Evolutionary conservation across 2,797 vertebrate genomes (phyloP).

Genomic region (Bovichtus diacanthus): DNA sequence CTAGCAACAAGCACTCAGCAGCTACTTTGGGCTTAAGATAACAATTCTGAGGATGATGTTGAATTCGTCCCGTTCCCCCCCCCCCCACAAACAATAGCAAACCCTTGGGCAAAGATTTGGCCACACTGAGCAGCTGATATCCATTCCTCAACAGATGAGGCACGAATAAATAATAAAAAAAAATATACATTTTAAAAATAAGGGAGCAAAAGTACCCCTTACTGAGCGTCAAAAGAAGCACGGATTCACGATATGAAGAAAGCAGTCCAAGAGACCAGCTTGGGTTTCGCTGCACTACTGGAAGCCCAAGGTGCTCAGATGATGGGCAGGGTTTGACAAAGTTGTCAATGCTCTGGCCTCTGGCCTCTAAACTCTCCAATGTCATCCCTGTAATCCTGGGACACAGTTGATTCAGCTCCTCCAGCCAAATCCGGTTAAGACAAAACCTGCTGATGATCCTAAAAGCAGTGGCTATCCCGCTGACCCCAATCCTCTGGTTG

Average conservation of each 20-base stretch:
- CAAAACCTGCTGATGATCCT: conserved; percentile 90
- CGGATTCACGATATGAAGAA: conserved; percentile 43
- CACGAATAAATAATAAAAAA: neutral
- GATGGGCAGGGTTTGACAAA: conserved; percentile 51
- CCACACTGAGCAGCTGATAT: conserved; percentile 37
- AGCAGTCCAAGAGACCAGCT: conserved; percentile 19
- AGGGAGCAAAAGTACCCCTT: conserved; percentile 34
- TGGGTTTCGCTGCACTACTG: conserved; percentile 36
- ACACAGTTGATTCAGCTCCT: conserved; percentile 90
- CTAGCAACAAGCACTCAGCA: conserved; percentile 82
- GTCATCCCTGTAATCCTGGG: conserved; percentile 90
- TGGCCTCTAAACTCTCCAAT: conserved; percentile 82
- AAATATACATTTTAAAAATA: neutral
- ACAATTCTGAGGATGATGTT: conserved; percentile 67
- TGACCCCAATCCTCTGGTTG: conserved; percentile 86
- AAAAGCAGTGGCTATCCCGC: conserved; percentile 84
- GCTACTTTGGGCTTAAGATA: conserved; percentile 77
- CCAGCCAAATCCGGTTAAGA: conserved; percentile 94
- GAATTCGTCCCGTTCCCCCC: conserved; percentile 50
- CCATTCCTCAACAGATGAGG: conserved; percentile 28
- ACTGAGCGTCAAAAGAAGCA: conserved; percentile 19
- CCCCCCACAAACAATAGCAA: conserved; percentile 41
- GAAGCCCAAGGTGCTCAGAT: conserved; percentile 44
- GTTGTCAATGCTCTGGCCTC: conserved; percentile 65
- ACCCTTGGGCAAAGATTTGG: conserved; percentile 53